Percentiles rank a stretch among this genome's conserved stretches.
Conservation (phyloP, 2,113 vertebrate genomes). For the Petroica traversi region DNA sequence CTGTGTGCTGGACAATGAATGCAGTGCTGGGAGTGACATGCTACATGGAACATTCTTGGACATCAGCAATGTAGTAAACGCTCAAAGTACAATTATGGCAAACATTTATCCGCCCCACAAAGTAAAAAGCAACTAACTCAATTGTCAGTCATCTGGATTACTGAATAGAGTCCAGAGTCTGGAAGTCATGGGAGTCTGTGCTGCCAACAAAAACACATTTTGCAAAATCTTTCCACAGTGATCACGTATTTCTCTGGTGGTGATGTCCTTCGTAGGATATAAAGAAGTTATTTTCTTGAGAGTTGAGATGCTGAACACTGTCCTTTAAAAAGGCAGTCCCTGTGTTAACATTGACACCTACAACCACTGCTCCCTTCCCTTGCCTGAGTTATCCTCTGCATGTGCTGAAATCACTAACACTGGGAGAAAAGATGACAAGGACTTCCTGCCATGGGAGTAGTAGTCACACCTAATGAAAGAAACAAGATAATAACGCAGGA, state of each 20-base stretch:
- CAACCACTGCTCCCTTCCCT: not conserved
- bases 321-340: not conserved
- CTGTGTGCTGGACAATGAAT: not conserved
- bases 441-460: not conserved
- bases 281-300: not conserved
- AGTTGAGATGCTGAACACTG: not conserved
- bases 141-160: not conserved
- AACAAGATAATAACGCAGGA: not conserved
- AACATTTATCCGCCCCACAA: slow-evolving; percentile 25
- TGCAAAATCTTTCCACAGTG: not conserved
- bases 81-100: slow-evolving; percentile 19
- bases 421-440: not conserved
- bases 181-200: not conserved
- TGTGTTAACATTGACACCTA: not conserved
- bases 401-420: not conserved
- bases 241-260: not conserved
- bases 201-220: slow-evolving; percentile 44
- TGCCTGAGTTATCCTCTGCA: not conserved
- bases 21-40: not conserved
- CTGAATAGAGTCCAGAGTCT: slow-evolving; percentile 34
- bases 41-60: not conserved
- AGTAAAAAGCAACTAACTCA: not conserved
- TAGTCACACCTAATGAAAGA: not conserved
- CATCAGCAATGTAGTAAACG: not conserved
- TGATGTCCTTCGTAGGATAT: not conserved